Evolutionary conservation across 2,113 vertebrate species (phyloP).

Genomic region (Excalfactoria chinensis): DNA sequence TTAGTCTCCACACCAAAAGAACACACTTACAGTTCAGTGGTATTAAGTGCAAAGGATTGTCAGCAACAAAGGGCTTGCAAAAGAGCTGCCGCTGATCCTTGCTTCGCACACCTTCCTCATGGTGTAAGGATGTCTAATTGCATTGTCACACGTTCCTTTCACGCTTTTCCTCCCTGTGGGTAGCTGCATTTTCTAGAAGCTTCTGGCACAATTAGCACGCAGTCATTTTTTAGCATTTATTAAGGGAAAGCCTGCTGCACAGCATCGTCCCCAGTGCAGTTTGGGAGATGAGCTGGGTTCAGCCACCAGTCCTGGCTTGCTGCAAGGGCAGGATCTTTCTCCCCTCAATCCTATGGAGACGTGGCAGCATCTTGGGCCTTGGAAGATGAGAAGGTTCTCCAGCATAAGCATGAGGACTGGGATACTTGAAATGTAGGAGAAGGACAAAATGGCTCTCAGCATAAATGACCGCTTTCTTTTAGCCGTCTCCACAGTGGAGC

Average conservation of each 20-base stretch:
- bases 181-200: neutral
- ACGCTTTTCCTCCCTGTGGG: rapidly evolving
- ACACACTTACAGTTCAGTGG: rapidly evolving
- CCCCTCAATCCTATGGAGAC: neutral
- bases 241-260: neutral
- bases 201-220: neutral
- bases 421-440: rapidly evolving
- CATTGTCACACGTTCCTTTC: rapidly evolving
- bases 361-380: neutral
- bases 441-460: neutral
- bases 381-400: rapidly evolving
- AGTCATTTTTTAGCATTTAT: neutral
- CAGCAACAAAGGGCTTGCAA: neutral
- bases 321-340: neutral
- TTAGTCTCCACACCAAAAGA: rapidly evolving
- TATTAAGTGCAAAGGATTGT: rapidly evolving
- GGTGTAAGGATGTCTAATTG: rapidly evolving
- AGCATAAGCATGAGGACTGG: rapidly evolving
- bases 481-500: neutral
- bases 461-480: neutral
- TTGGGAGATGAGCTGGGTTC: neutral
- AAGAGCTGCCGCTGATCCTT: neutral
- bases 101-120: neutral
- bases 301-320: neutral
- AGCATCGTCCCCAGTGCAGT: neutral